Evolutionary conservation across 2,113 vertebrate genomes (phyloP).

Genomic region (Anas platyrhynchos): DNA sequence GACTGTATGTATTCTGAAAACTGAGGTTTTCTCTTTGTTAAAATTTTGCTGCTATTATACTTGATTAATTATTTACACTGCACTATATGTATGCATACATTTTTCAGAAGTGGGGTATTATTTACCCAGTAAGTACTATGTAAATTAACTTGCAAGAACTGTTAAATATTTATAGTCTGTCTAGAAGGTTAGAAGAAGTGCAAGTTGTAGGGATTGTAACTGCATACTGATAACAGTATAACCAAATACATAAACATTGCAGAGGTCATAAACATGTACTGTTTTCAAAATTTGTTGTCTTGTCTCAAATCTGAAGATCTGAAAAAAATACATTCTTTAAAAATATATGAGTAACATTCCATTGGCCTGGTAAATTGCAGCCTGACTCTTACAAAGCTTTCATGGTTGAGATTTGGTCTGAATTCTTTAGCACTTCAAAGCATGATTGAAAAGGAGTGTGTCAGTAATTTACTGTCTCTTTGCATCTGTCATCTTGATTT

Average conservation of each 20-base stretch:
- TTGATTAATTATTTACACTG: slow-evolving; percentile 61
- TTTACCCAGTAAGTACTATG: slow-evolving; percentile 54
- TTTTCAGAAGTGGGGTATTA: slow-evolving; percentile 55
- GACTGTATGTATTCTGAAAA: background rate
- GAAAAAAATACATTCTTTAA: background rate
- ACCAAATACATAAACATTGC: background rate
- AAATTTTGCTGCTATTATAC: slow-evolving; percentile 43
- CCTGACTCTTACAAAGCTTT: slow-evolving; percentile 52
- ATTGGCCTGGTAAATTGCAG: slow-evolving; percentile 28
- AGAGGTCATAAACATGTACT: slow-evolving; percentile 13
- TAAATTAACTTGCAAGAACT: slow-evolving; percentile 60
- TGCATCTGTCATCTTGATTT: slow-evolving; percentile 67
- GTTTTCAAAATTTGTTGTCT: background rate
- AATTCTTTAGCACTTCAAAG: slow-evolving; percentile 73
- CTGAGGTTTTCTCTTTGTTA: background rate
- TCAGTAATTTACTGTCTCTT: slow-evolving; percentile 65
- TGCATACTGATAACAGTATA: slow-evolving; percentile 22
- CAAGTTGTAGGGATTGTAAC: slow-evolving; percentile 22
- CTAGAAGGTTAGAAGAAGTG: slow-evolving; percentile 52
- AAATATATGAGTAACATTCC: slow-evolving; percentile 35
- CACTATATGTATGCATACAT: background rate
- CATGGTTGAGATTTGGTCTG: slow-evolving; percentile 52
- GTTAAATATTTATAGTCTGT: slow-evolving; percentile 69
- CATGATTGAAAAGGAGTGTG: slow-evolving; percentile 59
- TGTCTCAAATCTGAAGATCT: background rate